phyloP scores from a whole-genome alignment of 2,888 invertebrate genomes.

The Eupithecia pulchellata region DNA sequence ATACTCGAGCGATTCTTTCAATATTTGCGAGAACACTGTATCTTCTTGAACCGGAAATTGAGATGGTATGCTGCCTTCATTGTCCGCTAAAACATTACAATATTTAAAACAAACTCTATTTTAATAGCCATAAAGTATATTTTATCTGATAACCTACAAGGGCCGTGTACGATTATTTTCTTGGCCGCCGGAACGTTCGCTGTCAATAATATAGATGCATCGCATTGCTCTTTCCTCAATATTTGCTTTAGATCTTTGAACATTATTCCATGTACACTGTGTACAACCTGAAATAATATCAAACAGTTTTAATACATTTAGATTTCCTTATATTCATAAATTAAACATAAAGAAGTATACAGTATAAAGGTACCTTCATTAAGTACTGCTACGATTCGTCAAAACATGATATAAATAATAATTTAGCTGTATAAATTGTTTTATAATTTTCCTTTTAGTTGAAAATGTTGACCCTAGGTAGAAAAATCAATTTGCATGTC shows the following conservation, averaged over 20 bases:
- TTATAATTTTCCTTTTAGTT: too few relatives aligned
- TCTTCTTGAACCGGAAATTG: conserved; percentile 99
- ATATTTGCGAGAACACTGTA: conserved; percentile 96
- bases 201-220: conserved; percentile 97
- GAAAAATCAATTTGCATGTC: too few relatives aligned
- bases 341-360: too few relatives aligned
- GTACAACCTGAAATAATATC: conserved; percentile 90
- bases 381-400: too few relatives aligned
- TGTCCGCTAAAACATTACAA: conserved; percentile 85
- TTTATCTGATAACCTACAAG: conserved; percentile 62
- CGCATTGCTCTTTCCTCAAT: conserved; percentile 98
- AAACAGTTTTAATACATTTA: background rate
- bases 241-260: conserved; percentile 99
- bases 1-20: conserved; percentile 98
- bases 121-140: background rate
- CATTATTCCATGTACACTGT: conserved; percentile 99
- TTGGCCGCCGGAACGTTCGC: conserved; percentile 99
- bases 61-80: conserved; percentile 97
- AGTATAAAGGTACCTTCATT: too few relatives aligned
- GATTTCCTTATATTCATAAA: too few relatives aligned
- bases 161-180: conserved; percentile 98
- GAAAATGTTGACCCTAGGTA: too few relatives aligned
- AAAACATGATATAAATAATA: too few relatives aligned
- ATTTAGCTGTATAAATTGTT: too few relatives aligned
- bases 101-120: conserved; percentile 10